Evolutionary conservation across 2,797 vertebrate genomes (phyloP).

Genomic region (Pachyuromys duprasi): DNA sequence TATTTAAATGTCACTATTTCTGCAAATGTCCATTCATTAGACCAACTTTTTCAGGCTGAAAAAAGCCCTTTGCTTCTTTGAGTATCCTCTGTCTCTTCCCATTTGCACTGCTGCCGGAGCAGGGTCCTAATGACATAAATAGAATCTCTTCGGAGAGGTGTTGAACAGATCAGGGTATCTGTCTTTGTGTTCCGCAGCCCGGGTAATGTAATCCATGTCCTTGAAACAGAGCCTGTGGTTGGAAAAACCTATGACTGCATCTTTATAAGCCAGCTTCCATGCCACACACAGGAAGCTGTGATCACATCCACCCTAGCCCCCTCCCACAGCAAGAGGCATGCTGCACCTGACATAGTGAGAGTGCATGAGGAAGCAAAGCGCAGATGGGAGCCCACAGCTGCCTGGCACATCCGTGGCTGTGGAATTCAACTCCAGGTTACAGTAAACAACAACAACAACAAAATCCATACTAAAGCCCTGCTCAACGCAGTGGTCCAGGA

Average conservation of each 20-base stretch:
- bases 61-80: conserved; percentile 62
- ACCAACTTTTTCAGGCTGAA: conserved; percentile 57
- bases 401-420: neutral
- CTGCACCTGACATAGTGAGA: neutral
- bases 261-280: conserved; percentile 46
- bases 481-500: neutral
- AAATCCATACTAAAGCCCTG: conserved; percentile 3
- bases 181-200: conserved; percentile 20
- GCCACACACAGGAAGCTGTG: neutral
- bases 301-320: neutral
- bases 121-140: conserved; percentile 11
- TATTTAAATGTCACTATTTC: conserved; percentile 55
- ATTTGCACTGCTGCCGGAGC: conserved; percentile 18
- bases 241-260: conserved; percentile 3
- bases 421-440: neutral
- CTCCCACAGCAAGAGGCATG: neutral
- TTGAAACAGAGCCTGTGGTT: conserved; percentile 48
- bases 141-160: conserved; percentile 26
- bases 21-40: conserved; percentile 64
- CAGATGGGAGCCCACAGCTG: neutral
- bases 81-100: conserved; percentile 34
- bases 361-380: neutral
- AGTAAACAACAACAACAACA: neutral
- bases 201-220: neutral
- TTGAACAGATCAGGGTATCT: conserved; percentile 1